Percentiles rank a stretch among this genome's conserved stretches.
These are phyloP conservation scores for Fundulus diaphanus DNA, from an alignment of 2,797 vertebrate genomes.

Conservation along the genomic window DNA sequence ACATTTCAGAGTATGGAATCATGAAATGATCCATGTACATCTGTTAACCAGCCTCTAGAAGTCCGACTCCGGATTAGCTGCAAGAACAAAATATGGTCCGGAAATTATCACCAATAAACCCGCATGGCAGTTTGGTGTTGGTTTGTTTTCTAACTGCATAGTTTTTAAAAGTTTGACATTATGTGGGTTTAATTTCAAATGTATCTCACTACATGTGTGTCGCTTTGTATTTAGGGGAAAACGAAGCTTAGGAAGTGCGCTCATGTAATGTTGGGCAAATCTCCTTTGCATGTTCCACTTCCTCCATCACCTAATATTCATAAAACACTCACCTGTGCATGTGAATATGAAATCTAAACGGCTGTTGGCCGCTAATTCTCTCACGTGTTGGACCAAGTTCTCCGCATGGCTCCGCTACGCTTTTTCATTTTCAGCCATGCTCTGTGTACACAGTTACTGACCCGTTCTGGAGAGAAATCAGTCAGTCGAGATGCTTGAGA, in stretches of 20 bases:
- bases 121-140: neutral
- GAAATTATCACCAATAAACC: neutral
- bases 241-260: neutral
- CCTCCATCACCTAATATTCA: neutral
- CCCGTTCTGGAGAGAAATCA: neutral
- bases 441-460: neutral
- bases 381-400: conserved; percentile 2
- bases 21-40: neutral
- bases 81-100: neutral
- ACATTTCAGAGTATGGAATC: neutral
- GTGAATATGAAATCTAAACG: neutral
- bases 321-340: neutral
- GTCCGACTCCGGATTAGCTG: neutral
- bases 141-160: neutral
- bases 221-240: neutral
- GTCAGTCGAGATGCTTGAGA: neutral
- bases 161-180: neutral
- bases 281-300: neutral
- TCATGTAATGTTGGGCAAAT: neutral
- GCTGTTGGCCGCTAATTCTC: neutral
- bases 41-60: neutral
- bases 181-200: neutral
- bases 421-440: neutral
- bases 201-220: neutral
- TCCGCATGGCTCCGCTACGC: neutral